Conservation (phyloP, 2,888 invertebrate species). For the Hedychridium roseum region DNA sequence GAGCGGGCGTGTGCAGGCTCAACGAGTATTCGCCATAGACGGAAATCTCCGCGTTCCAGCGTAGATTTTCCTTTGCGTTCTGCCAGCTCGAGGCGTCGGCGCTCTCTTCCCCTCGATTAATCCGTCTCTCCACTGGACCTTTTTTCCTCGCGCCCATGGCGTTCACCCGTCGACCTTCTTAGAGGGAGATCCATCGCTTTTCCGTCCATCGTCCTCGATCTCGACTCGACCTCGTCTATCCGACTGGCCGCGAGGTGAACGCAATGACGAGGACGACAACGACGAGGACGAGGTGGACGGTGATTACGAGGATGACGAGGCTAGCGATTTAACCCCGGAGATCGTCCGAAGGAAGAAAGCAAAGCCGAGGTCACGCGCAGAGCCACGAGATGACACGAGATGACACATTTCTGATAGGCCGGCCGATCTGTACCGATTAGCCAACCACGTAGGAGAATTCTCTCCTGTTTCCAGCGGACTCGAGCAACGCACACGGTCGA, state of each 20-base stretch:
- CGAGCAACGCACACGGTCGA: no score
- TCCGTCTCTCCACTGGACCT: slow-evolving; percentile 6
- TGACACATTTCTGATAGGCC: slow-evolving; percentile 3
- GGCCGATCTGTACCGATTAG: slow-evolving; percentile 3
- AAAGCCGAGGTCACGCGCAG: background rate
- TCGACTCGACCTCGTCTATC: slow-evolving; percentile 10
- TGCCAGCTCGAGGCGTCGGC: background rate
- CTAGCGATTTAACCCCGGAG: no score
- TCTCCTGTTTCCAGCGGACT: no score
- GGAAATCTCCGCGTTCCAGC: background rate
- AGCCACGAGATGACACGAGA: background rate
- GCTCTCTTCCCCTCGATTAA: slow-evolving; percentile 15
- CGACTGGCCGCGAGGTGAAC: slow-evolving; percentile 1
- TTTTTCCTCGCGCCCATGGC: slow-evolving; percentile 29
- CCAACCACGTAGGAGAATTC: slow-evolving; percentile 13
- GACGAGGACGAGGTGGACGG: no score
- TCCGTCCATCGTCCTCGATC: slow-evolving; percentile 41
- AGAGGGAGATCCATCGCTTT: slow-evolving; percentile 40
- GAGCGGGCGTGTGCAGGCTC: no score
- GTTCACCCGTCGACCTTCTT: slow-evolving; percentile 43
- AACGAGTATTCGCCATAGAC: no score
- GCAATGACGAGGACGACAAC: no score
- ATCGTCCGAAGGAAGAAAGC: no score
- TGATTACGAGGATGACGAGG: slow-evolving; percentile 1
- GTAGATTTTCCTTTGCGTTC: background rate